These are phyloP conservation scores for Ischnura elegans DNA, from an alignment of 2,888 invertebrate genomes.

Conservation along the genomic window DNA sequence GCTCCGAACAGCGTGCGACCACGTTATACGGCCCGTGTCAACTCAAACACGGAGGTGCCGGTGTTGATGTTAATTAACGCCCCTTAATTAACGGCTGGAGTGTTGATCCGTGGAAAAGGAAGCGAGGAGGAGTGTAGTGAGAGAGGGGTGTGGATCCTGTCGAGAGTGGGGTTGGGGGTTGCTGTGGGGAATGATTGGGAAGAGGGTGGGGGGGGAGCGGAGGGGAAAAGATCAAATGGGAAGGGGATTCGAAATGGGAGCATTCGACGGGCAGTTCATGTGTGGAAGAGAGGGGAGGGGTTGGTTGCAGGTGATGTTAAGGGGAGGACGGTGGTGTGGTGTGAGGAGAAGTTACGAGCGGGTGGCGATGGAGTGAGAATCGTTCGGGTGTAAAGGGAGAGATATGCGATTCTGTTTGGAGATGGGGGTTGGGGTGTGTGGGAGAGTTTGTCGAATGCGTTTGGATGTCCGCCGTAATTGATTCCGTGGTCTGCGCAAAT, in stretches of 20 bases:
- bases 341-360: neutral
- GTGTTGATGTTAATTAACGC: slow-evolving; percentile 67
- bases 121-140: neutral
- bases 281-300: neutral
- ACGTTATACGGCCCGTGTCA: slow-evolving; percentile 67
- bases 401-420: slow-evolving; percentile 39
- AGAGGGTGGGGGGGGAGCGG: neutral
- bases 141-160: neutral
- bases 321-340: neutral
- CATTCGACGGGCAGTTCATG: neutral
- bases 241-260: neutral
- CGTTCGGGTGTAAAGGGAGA: neutral
- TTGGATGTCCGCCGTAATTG: slow-evolving; percentile 59
- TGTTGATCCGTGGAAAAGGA: slow-evolving; percentile 65
- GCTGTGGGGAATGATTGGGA: neutral
- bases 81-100: slow-evolving; percentile 65
- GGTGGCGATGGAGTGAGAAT: neutral
- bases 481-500: slow-evolving; percentile 64
- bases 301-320: neutral
- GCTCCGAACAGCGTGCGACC: slow-evolving; percentile 42
- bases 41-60: slow-evolving; percentile 63
- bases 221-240: neutral
- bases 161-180: neutral
- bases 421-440: neutral
- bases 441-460: slow-evolving; percentile 47